Evolutionary conservation across 2,113 vertebrate genomes (phyloP).

Genomic region (Lepus timidus): DNA sequence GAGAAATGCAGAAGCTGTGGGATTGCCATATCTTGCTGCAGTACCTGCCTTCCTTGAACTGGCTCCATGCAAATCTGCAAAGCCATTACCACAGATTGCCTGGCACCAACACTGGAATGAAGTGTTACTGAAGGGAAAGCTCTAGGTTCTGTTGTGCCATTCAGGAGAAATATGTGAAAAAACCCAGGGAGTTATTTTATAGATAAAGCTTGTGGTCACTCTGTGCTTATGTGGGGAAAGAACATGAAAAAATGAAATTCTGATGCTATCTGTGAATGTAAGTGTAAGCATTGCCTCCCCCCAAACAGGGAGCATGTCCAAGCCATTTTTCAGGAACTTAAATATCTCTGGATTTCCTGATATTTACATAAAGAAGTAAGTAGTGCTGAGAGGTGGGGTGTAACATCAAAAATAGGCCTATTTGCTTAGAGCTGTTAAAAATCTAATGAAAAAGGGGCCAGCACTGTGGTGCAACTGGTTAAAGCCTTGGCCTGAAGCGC

Average conservation of each 20-base stretch:
- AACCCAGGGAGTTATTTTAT: neutral
- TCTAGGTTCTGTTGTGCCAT: neutral
- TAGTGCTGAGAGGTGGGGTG: neutral
- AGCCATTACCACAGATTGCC: neutral
- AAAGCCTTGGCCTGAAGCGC: no score
- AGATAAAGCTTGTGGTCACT: neutral
- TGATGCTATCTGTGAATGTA: neutral
- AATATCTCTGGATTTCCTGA: neutral
- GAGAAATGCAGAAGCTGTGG: neutral
- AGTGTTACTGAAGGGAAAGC: neutral
- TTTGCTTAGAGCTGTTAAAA: neutral
- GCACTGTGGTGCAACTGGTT: no score
- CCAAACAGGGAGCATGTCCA: neutral
- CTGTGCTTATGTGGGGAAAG: neutral
- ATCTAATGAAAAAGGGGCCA: neutral
- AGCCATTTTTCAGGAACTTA: slow-evolving; percentile 13
- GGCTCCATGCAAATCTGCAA: neutral
- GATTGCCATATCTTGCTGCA: neutral
- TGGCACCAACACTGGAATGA: neutral
- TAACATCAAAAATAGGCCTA: neutral
- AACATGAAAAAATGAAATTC: neutral
- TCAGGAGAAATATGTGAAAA: neutral
- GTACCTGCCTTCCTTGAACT: neutral
- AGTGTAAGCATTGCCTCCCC: neutral
- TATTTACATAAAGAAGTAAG: neutral